Evolutionary conservation across 2,888 invertebrate species (phyloP), one percentile per base, ranked within the genome.

Genomic region (Melipona beecheii): DNA sequence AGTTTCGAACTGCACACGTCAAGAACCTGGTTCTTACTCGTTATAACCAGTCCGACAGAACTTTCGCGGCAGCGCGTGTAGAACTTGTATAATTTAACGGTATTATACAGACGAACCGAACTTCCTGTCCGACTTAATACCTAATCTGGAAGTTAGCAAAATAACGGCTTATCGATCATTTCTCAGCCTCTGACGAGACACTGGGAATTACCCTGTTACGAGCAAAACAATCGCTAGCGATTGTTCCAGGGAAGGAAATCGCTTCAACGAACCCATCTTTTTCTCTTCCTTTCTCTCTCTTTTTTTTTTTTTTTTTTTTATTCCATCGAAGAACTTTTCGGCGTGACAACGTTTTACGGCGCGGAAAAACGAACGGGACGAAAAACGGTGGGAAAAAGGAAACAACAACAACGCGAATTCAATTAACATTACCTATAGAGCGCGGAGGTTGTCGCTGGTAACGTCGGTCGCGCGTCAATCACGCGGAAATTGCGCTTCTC

Each of bases 401-500:
- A 9, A 15, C n/a, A 19, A 49, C 50, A 79, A 79, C 81, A 75
- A 76, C 76, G 52, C 64, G 60, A 82, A 86, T 85, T 86, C 86
- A 88, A 88, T 86, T 86, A 86, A 79, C 86, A 86, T 87, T 86
- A 77, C 82, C 76, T 62, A 71, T 54, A 68, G 60, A 27, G 27
- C n/a, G 15, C n/a, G 56, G 74, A 62, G 36, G 11, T 19, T 58
- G 81, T 58, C 80, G 43, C 21, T 50, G 36, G 73, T 65, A 31
- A 81, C 82, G 56, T 43, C 52, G 21, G 31, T 52, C 54, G 54
- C 31, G 70, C 31, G 73, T 82, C 83, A 82, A 69, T 82, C 82
- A 82, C 56, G 17, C 56, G 49, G 31, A 58, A 71, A 77, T 70
- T 56, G 43, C 36, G 36, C 43, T 70, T 64, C 69, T 54, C 43